phyloP scores from a whole-genome alignment of 1,140 invertebrate species.

The Prorops nasuta region DNA sequence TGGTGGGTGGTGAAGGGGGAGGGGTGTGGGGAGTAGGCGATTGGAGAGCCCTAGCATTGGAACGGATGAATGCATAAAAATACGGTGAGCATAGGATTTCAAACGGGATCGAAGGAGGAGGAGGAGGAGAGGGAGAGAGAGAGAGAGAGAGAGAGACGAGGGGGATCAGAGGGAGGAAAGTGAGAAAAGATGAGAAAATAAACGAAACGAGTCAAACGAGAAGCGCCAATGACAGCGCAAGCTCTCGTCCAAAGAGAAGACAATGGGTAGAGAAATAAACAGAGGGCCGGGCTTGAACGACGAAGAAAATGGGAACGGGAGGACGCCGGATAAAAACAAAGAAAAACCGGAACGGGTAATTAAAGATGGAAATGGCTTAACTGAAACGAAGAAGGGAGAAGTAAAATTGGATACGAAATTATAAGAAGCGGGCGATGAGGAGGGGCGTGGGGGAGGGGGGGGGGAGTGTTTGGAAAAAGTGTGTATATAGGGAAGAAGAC shows the following conservation, averaged over 20 bases:
- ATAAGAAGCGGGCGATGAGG: neutral
- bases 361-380: neutral
- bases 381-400: neutral
- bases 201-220: no score
- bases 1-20: conserved; percentile 11
- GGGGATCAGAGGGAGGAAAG: neutral
- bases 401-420: no score
- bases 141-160: neutral
- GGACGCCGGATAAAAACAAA: no score
- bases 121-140: neutral
- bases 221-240: no score
- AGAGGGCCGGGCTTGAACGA: no score
- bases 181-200: no score
- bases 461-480: neutral
- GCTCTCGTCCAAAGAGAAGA: no score
- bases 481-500: neutral
- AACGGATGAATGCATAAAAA: conserved; percentile 8
- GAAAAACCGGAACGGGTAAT: no score
- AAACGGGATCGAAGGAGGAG: neutral
- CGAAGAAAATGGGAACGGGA: neutral
- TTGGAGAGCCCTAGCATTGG: neutral
- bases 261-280: no score
- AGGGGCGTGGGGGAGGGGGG: neutral
- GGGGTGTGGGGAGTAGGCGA: conserved; percentile 1
- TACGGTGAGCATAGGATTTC: neutral